Percentiles rank a stretch among this genome's conserved stretches.
These are phyloP conservation scores for Escarpia spicata DNA, from an alignment of 2,888 invertebrate genomes.

Conservation along the genomic window DNA sequence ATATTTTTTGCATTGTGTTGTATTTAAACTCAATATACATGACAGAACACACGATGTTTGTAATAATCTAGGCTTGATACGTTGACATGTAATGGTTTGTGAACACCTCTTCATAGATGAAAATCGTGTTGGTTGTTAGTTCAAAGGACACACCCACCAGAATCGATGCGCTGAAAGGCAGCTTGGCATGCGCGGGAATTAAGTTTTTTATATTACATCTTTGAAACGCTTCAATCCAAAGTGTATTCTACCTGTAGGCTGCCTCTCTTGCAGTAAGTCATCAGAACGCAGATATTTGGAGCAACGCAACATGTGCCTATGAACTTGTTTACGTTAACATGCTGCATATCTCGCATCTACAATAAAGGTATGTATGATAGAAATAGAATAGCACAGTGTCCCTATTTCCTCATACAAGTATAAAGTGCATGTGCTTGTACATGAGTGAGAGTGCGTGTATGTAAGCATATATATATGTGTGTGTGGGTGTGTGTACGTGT, in stretches of 20 bases:
- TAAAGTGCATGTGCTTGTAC: not conserved
- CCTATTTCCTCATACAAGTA: no score
- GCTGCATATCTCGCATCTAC: not conserved
- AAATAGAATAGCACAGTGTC: not conserved
- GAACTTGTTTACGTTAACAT: not conserved
- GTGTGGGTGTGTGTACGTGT: no score
- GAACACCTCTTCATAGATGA: not conserved
- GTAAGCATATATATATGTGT: not conserved
- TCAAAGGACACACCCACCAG: no score
- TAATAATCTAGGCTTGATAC: no score
- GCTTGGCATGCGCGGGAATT: no score
- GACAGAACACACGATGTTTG: no score
- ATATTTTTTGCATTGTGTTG: no score
- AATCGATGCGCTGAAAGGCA: no score
- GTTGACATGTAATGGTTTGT: no score
- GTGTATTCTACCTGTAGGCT: not conserved
- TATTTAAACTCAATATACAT: no score
- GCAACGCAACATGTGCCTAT: not conserved
- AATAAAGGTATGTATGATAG: not conserved
- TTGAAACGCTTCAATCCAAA: not conserved
- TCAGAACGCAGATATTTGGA: not conserved
- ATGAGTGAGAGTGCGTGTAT: not conserved
- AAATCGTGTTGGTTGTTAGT: not conserved
- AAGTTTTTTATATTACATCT: not conserved
- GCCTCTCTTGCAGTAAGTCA: slow-evolving; percentile 7